Percentiles rank a stretch among this genome's conserved stretches.
These are phyloP conservation scores for Megaceryle alcyon DNA, from an alignment of 2,797 vertebrate genomes.

Conservation along the genomic window DNA sequence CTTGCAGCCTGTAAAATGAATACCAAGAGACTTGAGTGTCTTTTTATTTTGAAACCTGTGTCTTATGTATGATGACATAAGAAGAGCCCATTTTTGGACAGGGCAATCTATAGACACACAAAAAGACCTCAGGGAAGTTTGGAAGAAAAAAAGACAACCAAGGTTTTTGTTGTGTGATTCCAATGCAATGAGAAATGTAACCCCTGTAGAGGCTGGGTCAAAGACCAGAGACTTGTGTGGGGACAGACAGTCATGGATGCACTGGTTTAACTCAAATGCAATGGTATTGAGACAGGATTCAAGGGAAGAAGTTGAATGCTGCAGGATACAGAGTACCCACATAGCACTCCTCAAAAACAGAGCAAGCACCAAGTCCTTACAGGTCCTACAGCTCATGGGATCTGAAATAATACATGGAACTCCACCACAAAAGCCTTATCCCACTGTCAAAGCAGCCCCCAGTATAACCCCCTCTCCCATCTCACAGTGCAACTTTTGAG, in stretches of 20 bases:
- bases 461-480: neutral
- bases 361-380: neutral
- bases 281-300: neutral
- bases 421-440: neutral
- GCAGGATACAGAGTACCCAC: neutral
- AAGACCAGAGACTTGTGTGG: neutral
- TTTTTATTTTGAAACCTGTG: neutral
- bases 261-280: neutral
- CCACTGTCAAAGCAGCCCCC: neutral
- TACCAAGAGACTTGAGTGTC: neutral
- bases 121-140: neutral
- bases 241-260: neutral
- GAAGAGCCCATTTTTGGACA: neutral
- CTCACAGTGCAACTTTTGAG: neutral
- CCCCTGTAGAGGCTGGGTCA: neutral
- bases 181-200: neutral
- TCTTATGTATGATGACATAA: neutral
- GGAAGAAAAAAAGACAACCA: neutral
- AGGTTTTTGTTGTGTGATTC: neutral
- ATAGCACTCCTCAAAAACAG: neutral
- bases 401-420: too few species aligned
- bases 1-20: neutral
- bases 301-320: neutral
- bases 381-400: neutral
- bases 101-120: neutral